phyloP scores from a whole-genome alignment of 2,113 vertebrate species.

The Bubo blakistoni region DNA sequence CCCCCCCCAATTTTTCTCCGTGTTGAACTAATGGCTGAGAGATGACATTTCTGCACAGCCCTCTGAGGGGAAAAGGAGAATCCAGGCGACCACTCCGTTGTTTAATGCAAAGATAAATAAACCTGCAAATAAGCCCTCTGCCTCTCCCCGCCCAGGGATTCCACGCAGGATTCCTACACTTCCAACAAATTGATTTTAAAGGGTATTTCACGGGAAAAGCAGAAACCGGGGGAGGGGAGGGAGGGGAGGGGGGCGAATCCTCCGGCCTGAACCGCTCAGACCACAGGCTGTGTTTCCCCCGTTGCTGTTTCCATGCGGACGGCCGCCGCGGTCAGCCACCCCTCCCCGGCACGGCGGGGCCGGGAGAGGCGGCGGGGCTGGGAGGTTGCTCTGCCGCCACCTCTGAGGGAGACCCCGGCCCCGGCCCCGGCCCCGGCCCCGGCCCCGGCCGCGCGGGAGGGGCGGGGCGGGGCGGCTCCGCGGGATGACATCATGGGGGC shows the following conservation, averaged over 20 bases:
- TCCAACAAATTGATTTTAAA: fast-evolving
- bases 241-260: no score
- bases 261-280: fast-evolving
- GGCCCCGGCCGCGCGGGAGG: no score
- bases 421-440: no score
- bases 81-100: no score
- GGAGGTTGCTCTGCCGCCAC: no score
- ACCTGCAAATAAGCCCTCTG: background rate
- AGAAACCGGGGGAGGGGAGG: fast-evolving
- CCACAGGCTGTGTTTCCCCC: no score
- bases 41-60: background rate
- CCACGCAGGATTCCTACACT: background rate
- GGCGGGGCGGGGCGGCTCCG: background rate
- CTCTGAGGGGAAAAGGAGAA: background rate
- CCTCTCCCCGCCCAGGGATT: background rate
- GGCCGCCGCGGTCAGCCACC: no score
- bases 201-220: background rate
- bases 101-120: background rate
- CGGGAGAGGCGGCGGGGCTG: background rate
- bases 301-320: background rate
- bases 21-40: background rate
- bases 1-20: background rate
- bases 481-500: conserved; percentile 68
- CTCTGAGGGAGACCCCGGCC: no score
- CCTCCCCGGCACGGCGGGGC: background rate